Evolutionary conservation across 2,113 vertebrate species (phyloP).

Genomic region (Caranx melampygus): DNA sequence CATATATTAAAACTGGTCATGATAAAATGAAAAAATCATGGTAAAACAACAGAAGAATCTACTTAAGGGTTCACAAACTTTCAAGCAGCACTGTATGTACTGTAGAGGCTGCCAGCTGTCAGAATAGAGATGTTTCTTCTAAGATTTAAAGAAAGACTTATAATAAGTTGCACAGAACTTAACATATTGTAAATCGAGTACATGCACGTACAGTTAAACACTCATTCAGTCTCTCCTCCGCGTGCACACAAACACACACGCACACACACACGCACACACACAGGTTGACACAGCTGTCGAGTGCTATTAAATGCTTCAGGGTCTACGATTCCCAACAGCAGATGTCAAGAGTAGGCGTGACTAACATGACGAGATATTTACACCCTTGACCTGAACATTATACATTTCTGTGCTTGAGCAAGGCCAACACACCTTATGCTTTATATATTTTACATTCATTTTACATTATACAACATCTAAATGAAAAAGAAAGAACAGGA

Average conservation of each 20-base stretch:
- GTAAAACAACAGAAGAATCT: too few species aligned
- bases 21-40: too few species aligned
- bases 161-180: constrained; percentile 17
- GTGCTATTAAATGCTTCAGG: constrained; percentile 41
- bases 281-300: constrained; percentile 35
- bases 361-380: constrained; percentile 52
- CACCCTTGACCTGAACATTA: constrained; percentile 36
- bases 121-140: constrained; percentile 16
- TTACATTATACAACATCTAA: constrained; percentile 29
- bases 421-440: background rate
- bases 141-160: constrained; percentile 33
- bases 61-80: too few species aligned
- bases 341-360: constrained; percentile 38
- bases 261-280: constrained; percentile 31
- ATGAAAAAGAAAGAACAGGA: background rate
- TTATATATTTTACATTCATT: constrained; percentile 11
- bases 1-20: too few species aligned
- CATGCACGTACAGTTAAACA: constrained; percentile 6
- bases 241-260: constrained; percentile 16
- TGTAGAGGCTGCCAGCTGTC: background rate
- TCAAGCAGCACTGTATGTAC: too few species aligned
- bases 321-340: constrained; percentile 33
- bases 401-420: constrained; percentile 1
- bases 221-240: constrained; percentile 5
- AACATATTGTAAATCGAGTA: constrained; percentile 21